Conservation (phyloP, 2,888 invertebrate species). For the Linnaemya vulpina region DNA sequence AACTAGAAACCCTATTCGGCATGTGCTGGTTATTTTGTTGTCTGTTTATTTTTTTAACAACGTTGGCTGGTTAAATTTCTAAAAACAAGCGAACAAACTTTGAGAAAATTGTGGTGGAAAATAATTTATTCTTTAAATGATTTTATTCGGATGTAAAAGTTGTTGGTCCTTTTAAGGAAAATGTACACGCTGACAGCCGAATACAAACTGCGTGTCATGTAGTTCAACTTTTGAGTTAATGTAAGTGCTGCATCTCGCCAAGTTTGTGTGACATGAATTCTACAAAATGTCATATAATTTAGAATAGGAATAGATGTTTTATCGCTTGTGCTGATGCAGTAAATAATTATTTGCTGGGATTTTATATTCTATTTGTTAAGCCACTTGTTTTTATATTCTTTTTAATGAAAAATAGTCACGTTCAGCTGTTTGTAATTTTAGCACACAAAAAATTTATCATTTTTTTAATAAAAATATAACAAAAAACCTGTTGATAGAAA, state of each 20-base stretch:
- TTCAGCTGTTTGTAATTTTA: too few relatives aligned
- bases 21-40: background rate
- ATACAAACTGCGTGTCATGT: background rate
- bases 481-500: too few relatives aligned
- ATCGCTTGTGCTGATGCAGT: too few relatives aligned
- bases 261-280: background rate
- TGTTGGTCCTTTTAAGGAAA: background rate
- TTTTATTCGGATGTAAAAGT: background rate
- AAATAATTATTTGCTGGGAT: too few relatives aligned
- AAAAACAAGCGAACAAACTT: background rate
- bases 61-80: background rate
- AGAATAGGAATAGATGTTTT: background rate
- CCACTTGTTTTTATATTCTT: background rate
- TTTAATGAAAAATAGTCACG: too few relatives aligned
- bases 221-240: background rate
- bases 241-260: background rate
- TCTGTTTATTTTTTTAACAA: background rate
- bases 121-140: background rate
- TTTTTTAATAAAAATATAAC: too few relatives aligned
- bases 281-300: background rate
- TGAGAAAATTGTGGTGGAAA: background rate
- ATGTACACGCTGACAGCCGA: background rate
- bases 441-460: too few relatives aligned
- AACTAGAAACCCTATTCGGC: too few relatives aligned
- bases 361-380: background rate